Conservation (phyloP, 2,113 vertebrate genomes). For the Turnix velox region DNA sequence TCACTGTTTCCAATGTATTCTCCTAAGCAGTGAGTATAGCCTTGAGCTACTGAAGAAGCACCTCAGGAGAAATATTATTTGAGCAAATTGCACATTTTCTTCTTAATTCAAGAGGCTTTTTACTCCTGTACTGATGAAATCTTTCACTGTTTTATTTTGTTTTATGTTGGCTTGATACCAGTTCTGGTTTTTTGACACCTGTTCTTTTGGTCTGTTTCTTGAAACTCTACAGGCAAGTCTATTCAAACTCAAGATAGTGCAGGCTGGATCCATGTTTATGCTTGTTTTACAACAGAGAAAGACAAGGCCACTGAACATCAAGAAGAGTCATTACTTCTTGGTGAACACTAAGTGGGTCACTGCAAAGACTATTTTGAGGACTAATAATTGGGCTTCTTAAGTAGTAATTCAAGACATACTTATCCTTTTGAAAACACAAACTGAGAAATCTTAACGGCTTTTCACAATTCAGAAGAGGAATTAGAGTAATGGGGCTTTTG, state of each 20-base stretch:
- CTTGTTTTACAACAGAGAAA: not conserved
- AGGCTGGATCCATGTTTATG: not conserved
- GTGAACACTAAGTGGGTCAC: not conserved
- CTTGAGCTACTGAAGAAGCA: not conserved
- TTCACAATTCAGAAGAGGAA: not conserved
- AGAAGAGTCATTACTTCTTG: not conserved
- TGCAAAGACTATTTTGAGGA: not conserved
- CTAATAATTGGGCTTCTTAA: not conserved
- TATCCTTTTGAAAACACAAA: not conserved
- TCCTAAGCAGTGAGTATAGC: not conserved
- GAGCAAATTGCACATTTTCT: not conserved
- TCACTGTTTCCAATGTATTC: not conserved
- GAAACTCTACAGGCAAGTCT: not conserved
- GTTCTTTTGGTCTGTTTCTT: not conserved
- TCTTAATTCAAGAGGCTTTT: not conserved
- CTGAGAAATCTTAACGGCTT: not conserved
- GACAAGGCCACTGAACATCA: not conserved
- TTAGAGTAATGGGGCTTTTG: not conserved
- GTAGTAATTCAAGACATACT: not conserved
- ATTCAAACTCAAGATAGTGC: not conserved
- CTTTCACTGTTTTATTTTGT: not conserved
- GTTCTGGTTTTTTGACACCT: accelerated
- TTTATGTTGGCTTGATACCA: not conserved
- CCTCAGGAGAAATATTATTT: not conserved
- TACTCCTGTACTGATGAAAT: not conserved